phyloP scores from a whole-genome alignment of 2,113 vertebrate genomes.

The Leptodactylus fuscus region DNA sequence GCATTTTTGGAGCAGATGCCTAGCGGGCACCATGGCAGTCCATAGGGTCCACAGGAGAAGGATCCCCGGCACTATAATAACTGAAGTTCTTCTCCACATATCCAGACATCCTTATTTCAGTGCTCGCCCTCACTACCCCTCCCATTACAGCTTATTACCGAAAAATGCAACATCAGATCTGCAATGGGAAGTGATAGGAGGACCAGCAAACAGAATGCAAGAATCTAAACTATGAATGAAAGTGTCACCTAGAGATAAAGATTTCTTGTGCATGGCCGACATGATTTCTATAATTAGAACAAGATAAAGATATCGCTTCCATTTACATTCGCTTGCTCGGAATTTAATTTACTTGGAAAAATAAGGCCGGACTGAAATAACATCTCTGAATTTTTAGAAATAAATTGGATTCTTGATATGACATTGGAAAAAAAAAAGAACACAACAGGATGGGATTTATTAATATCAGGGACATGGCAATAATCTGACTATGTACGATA shows the following conservation, averaged over 20 bases:
- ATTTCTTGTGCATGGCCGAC: not conserved
- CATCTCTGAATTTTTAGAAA: not conserved
- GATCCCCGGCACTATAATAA: no score
- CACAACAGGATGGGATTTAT: not conserved
- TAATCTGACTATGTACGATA: no score
- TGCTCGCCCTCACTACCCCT: no score
- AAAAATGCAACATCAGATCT: not conserved
- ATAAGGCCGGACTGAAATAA: not conserved
- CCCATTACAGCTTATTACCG: no score
- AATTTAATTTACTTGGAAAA: not conserved
- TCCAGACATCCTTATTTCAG: no score
- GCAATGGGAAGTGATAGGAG: not conserved
- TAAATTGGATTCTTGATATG: not conserved
- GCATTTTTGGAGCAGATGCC: no score
- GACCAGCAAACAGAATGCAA: not conserved
- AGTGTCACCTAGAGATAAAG: not conserved
- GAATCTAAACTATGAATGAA: constrained; percentile 8
- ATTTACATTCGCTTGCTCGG: not conserved
- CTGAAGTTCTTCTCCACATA: no score
- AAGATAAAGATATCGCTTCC: not conserved
- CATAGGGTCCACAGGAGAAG: no score
- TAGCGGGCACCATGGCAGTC: no score
- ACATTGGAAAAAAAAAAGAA: no score
- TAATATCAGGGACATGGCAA: no score
- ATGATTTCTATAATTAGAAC: not conserved